These are phyloP conservation scores for Busseola fusca DNA, from an alignment of 2,888 invertebrate genomes.

Conservation along the genomic window DNA sequence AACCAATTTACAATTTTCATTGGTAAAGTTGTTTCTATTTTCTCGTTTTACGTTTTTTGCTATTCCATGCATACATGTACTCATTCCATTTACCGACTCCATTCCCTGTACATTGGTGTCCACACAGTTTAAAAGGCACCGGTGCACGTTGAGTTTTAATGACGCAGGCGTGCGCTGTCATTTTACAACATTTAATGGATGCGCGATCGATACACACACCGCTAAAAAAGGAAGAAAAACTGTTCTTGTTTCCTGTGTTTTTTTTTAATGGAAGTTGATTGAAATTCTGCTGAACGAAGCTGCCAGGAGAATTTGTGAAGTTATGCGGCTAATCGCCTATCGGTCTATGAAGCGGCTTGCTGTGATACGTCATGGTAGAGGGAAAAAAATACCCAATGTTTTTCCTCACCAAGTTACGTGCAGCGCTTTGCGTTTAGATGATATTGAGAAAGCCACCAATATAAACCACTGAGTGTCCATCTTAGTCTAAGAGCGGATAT, in stretches of 20 bases:
- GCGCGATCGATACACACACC: constrained; percentile 61
- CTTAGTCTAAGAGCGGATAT: neutral
- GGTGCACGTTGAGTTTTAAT: constrained; percentile 69
- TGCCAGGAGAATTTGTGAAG: constrained; percentile 21
- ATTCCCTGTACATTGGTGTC: constrained; percentile 50
- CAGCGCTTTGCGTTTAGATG: constrained; percentile 22
- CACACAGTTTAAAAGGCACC: constrained; percentile 64
- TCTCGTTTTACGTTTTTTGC: constrained; percentile 7
- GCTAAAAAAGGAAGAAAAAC: constrained; percentile 51
- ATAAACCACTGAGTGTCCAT: constrained; percentile 7
- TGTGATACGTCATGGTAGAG: neutral
- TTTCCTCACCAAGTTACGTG: constrained; percentile 14
- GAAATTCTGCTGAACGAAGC: constrained; percentile 26
- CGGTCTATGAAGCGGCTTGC: constrained; percentile 14
- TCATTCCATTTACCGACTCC: constrained; percentile 49
- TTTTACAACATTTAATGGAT: constrained; percentile 69
- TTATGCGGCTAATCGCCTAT: constrained; percentile 32
- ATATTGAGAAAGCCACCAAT: constrained; percentile 23
- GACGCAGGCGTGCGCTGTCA: constrained; percentile 73
- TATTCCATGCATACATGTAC: constrained; percentile 23
- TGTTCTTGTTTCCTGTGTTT: constrained; percentile 31
- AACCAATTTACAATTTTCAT: constrained; percentile 28
- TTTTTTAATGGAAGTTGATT: constrained; percentile 42
- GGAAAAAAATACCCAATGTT: neutral
- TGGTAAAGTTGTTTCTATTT: constrained; percentile 24